These are phyloP conservation scores for Nasonia giraulti DNA, from an alignment of 1,140 invertebrate genomes.

Conservation along the genomic window DNA sequence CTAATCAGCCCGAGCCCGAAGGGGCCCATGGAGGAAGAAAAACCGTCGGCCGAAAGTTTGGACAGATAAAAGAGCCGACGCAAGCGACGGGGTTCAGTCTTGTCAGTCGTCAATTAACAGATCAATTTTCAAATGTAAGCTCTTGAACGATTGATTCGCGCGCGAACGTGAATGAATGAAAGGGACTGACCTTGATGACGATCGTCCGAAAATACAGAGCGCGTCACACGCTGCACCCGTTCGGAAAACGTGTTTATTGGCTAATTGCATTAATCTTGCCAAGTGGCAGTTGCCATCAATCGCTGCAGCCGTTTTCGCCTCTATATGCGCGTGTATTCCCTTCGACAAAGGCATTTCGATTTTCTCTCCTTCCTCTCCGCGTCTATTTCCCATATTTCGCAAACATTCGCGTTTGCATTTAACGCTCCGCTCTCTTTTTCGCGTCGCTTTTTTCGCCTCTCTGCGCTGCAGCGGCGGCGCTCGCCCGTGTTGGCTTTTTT, in stretches of 20 bases:
- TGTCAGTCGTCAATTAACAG: too few relatives aligned
- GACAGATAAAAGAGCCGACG: too few relatives aligned
- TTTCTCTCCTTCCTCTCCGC: neutral
- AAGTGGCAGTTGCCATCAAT: conserved; percentile 64
- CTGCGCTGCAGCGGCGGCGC: neutral
- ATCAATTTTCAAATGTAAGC: too few relatives aligned
- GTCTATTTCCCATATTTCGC: conserved; percentile 51
- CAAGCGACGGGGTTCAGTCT: too few relatives aligned
- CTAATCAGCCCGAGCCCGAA: too few relatives aligned
- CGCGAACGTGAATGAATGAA: neutral
- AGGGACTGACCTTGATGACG: conserved; percentile 48
- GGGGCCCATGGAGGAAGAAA: too few relatives aligned
- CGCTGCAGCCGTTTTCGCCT: conserved; percentile 55
- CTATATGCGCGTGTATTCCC: conserved; percentile 45
- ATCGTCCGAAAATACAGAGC: conserved; percentile 46
- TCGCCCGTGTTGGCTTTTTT: neutral
- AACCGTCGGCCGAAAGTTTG: too few relatives aligned
- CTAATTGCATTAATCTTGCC: conserved; percentile 71
- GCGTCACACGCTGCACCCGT: neutral
- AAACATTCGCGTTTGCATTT: conserved; percentile 12
- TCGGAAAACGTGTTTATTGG: conserved; percentile 67
- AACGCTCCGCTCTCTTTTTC: neutral
- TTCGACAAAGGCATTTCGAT: conserved; percentile 57
- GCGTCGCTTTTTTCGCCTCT: conserved; percentile 17
- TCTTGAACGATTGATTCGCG: too few relatives aligned